Evolutionary conservation across 2,797 vertebrate species (phyloP).

Genomic region (Hozukius guyotensis): DNA sequence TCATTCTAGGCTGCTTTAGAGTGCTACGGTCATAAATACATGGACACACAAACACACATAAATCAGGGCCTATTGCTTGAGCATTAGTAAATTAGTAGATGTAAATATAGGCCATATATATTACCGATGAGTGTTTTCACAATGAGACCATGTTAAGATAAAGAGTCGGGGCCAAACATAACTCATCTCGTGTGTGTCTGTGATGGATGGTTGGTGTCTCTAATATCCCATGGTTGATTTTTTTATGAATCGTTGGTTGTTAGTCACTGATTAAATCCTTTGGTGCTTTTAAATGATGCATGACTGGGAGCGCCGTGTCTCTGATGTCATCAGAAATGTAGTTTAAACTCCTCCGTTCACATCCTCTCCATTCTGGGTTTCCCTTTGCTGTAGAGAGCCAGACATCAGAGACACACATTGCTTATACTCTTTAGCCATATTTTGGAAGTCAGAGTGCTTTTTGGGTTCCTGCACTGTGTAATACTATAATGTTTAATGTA

Average conservation of each 20-base stretch:
- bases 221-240: slow-evolving; percentile 31
- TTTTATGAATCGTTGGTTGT: slow-evolving; percentile 51
- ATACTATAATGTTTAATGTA: not conserved
- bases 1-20: slow-evolving; percentile 14
- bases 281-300: slow-evolving; percentile 69
- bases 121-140: slow-evolving; percentile 14
- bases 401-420: not conserved
- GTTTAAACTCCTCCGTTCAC: slow-evolving; percentile 36
- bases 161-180: slow-evolving; percentile 27
- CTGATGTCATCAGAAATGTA: slow-evolving; percentile 21
- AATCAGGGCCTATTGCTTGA: slow-evolving; percentile 16
- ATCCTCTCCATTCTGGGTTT: not conserved
- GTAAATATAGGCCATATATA: slow-evolving; percentile 37
- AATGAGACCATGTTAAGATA: slow-evolving; percentile 34
- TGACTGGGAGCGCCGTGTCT: slow-evolving; percentile 19
- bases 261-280: slow-evolving; percentile 54
- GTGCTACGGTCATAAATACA: not conserved
- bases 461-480: slow-evolving; percentile 16
- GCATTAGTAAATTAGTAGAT: slow-evolving; percentile 39
- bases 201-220: slow-evolving; percentile 35
- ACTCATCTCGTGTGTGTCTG: not conserved
- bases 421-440: too few species aligned
- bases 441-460: not conserved
- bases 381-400: slow-evolving; percentile 7
- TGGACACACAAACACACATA: slow-evolving; percentile 5